Conservation (phyloP, 2,797 vertebrate species). For the Carcharodon carcharias region DNA sequence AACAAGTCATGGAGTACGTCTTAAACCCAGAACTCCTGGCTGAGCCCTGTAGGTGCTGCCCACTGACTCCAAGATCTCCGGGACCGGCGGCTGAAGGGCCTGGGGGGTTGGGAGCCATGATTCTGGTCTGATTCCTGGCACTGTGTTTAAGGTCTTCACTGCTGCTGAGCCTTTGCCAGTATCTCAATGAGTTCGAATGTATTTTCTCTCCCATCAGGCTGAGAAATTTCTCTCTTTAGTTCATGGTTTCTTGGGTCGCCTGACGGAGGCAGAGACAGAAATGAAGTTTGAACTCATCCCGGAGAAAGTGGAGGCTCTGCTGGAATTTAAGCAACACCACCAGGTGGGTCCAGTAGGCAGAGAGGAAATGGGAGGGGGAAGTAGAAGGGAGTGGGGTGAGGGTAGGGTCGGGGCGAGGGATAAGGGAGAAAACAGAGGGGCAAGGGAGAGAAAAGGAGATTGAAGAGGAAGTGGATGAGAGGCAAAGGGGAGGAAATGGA, state of each 20-base stretch:
- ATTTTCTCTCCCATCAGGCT: constrained; percentile 53
- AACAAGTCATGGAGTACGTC: too few species aligned
- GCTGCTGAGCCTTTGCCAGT: rapidly evolving
- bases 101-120: too few species aligned
- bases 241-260: constrained; percentile 68
- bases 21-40: too few species aligned
- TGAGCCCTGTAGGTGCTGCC: too few species aligned
- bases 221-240: constrained; percentile 70
- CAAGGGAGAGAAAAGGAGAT: neutral
- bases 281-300: constrained; percentile 65
- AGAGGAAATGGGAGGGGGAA: neutral
- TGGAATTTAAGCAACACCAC: constrained; percentile 60
- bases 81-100: too few species aligned
- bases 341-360: constrained; percentile 52
- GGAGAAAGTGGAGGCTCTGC: constrained; percentile 62
- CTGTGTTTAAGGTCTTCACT: neutral
- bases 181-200: too few species aligned
- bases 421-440: neutral
- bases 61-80: too few species aligned
- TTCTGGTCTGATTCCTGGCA: rapidly evolving
- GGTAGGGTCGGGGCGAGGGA: neutral
- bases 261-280: constrained; percentile 65
- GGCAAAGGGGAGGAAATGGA: neutral
- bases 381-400: neutral
- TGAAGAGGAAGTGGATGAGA: neutral